Evolutionary conservation across 2,113 vertebrate genomes (phyloP).

Genomic region (Asarcornis scutulata): DNA sequence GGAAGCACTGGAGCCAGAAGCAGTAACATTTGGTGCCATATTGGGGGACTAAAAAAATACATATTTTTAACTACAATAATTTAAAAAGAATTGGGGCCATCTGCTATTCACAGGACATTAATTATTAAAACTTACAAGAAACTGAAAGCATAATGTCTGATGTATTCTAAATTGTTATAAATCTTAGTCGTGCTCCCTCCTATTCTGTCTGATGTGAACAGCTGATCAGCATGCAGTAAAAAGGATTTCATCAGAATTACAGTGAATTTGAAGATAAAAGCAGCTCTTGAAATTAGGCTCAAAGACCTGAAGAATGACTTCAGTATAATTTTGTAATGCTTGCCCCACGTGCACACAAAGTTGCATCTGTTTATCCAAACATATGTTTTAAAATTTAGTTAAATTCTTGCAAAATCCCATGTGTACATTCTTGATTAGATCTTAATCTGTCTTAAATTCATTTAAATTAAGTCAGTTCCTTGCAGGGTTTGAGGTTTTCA

Average conservation of each 20-base stretch:
- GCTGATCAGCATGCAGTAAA: neutral
- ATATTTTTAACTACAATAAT: conserved; percentile 29
- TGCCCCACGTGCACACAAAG: neutral
- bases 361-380: neutral
- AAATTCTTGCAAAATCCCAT: neutral
- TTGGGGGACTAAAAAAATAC: neutral
- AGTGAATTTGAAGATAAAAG: neutral
- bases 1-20: neutral
- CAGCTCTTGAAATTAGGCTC: neutral
- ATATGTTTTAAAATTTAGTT: neutral
- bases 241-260: neutral
- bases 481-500: conserved; percentile 1
- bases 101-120: conserved; percentile 40
- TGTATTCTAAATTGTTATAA: neutral
- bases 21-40: conserved; percentile 10
- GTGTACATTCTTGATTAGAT: neutral
- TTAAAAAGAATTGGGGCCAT: conserved; percentile 31
- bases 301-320: neutral
- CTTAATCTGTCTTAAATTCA: conserved; percentile 11
- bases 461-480: conserved; percentile 1
- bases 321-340: neutral
- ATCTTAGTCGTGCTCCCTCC: neutral
- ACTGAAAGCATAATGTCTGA: neutral
- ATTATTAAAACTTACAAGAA: conserved; percentile 48
- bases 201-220: neutral